A percentile compares a stretch with the other conserved stretches of the same genome.
Evolutionary conservation across 2,113 vertebrate genomes (phyloP).

Genomic region (Tapirus terrestris): DNA sequence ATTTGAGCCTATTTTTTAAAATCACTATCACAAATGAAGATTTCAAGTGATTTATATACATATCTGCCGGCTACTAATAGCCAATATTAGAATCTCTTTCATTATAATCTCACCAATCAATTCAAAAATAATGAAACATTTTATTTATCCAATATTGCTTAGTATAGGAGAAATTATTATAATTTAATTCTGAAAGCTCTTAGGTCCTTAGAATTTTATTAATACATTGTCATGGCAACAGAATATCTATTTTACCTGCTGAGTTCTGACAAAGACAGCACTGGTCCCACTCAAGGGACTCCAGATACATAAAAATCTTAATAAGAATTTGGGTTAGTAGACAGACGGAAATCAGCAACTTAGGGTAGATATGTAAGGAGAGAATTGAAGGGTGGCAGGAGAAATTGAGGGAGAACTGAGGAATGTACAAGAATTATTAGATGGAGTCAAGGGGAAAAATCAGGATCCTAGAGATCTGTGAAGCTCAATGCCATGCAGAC

Average conservation of each 20-base stretch:
- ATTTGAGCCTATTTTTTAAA: slow-evolving; percentile 40
- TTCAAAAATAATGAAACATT: slow-evolving; percentile 37
- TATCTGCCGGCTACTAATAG: neutral
- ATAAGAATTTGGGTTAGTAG: neutral
- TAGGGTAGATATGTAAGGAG: slow-evolving; percentile 40
- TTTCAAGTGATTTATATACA: slow-evolving; percentile 24
- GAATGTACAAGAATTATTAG: slow-evolving; percentile 19
- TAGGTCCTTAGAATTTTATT: slow-evolving; percentile 39
- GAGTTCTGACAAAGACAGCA: slow-evolving; percentile 67
- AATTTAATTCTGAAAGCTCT: slow-evolving; percentile 49
- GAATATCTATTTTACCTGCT: slow-evolving; percentile 49
- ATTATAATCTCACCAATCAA: slow-evolving; percentile 5
- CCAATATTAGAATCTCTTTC: slow-evolving; percentile 16
- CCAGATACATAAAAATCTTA: slow-evolving; percentile 10
- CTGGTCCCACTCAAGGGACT: slow-evolving; percentile 36
- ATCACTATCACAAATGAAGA: slow-evolving; percentile 29
- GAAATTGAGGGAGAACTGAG: neutral
- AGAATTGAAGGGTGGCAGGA: slow-evolving; percentile 9
- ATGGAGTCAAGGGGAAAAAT: neutral
- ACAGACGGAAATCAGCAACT: slow-evolving; percentile 33
- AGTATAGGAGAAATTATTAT: slow-evolving; percentile 31
- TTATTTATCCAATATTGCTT: slow-evolving; percentile 43
- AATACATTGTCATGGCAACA: neutral
- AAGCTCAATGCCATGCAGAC: neutral
- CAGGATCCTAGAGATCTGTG: neutral